Percentiles rank a stretch among this genome's conserved stretches.
Conservation (phyloP, 1,140 invertebrate species). For the Coelopa frigida region DNA sequence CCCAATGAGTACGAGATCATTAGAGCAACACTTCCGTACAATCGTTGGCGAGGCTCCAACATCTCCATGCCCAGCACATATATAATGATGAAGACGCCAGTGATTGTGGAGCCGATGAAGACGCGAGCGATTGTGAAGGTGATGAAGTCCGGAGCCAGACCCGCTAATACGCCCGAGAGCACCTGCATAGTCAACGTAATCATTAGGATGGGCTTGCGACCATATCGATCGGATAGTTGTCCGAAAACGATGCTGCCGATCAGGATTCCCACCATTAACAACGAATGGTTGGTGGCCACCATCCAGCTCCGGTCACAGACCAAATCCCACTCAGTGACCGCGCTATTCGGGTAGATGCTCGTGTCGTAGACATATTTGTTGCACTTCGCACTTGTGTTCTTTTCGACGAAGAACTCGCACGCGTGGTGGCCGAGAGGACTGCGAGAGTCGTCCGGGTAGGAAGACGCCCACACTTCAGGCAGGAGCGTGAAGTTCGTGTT, state of each 20-base stretch:
- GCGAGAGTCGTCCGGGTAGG: slow-evolving; percentile 54
- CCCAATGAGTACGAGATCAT: slow-evolving; percentile 74
- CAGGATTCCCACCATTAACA: slow-evolving; percentile 79
- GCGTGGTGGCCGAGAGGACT: slow-evolving; percentile 46
- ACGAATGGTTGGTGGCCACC: slow-evolving; percentile 64
- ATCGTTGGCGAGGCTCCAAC: slow-evolving; percentile 67
- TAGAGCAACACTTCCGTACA: slow-evolving; percentile 65
- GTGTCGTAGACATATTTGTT: slow-evolving; percentile 55
- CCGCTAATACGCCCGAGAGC: slow-evolving; percentile 56
- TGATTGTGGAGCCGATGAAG: slow-evolving; percentile 65
- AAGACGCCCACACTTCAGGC: slow-evolving; percentile 44
- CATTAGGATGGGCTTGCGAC: slow-evolving; percentile 66
- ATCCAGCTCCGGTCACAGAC: slow-evolving; percentile 64
- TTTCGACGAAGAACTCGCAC: slow-evolving; percentile 48
- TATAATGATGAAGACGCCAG: slow-evolving; percentile 68
- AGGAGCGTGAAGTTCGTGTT: slow-evolving; percentile 48
- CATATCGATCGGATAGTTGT: slow-evolving; percentile 70
- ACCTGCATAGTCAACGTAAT: slow-evolving; percentile 64
- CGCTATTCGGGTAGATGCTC: slow-evolving; percentile 53
- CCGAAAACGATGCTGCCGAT: slow-evolving; percentile 73
- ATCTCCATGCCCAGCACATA: slow-evolving; percentile 79
- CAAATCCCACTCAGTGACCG: slow-evolving; percentile 65
- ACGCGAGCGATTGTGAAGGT: slow-evolving; percentile 61
- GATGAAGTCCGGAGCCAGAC: slow-evolving; percentile 60
- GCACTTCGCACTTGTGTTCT: slow-evolving; percentile 43